Conservation (phyloP, 2,888 invertebrate species). For the Hylaea fasciaria region DNA sequence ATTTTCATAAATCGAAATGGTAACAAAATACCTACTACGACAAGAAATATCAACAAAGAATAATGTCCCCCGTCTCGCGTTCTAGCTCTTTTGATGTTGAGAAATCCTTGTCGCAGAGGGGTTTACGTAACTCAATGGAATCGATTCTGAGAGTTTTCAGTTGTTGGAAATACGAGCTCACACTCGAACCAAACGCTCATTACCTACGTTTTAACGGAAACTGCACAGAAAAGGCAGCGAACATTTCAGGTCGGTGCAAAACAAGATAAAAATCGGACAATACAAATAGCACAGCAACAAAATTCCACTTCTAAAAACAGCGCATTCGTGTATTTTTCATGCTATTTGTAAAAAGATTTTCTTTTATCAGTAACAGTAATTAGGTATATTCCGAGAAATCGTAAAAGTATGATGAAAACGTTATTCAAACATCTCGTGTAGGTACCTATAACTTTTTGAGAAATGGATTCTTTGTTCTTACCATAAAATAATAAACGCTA, state of each 20-base stretch:
- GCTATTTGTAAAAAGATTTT: slow-evolving; percentile 23
- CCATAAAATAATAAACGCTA: not conserved
- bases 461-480: slow-evolving; percentile 15
- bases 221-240: no score
- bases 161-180: no score
- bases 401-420: slow-evolving; percentile 22
- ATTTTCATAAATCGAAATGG: no score
- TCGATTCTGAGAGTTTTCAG: no score
- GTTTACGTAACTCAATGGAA: no score
- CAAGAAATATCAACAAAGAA: no score
- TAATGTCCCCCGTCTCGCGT: no score
- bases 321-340: slow-evolving; percentile 10
- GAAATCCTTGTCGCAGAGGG: no score
- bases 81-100: no score
- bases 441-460: slow-evolving; percentile 2
- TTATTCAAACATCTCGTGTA: slow-evolving; percentile 24
- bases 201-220: no score
- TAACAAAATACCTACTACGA: no score
- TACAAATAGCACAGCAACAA: not conserved
- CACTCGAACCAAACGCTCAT: no score
- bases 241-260: not conserved
- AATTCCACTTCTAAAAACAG: not conserved
- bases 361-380: slow-evolving; percentile 24
- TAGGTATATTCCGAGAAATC: slow-evolving; percentile 20
- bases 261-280: not conserved